Evolutionary conservation across 2,888 invertebrate species (phyloP).

Genomic region (Sphecodes monilicornis): DNA sequence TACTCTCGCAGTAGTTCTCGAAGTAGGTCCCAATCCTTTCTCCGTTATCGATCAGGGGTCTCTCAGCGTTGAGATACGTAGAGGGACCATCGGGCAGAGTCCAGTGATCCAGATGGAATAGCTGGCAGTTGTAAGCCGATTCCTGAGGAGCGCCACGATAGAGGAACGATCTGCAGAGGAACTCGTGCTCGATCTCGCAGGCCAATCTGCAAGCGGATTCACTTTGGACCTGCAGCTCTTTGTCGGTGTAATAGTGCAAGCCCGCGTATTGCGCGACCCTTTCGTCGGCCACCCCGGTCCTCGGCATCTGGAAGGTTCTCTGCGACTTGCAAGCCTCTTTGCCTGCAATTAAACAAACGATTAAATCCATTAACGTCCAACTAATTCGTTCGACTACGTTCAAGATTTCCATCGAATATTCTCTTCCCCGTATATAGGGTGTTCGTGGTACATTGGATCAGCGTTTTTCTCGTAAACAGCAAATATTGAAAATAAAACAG

Average conservation of each 20-base stretch:
- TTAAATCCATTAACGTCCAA: too few relatives aligned
- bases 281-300: constrained; percentile 95
- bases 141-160: constrained; percentile 89
- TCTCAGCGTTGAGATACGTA: constrained; percentile 94
- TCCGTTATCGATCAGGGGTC: constrained; percentile 96
- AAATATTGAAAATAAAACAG: not conserved
- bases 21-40: constrained; percentile 95
- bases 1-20: constrained; percentile 96
- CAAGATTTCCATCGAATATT: too few relatives aligned
- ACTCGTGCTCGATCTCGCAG: constrained; percentile 96
- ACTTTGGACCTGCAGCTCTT: constrained; percentile 95
- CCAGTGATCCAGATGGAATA: constrained; percentile 96
- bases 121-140: constrained; percentile 94
- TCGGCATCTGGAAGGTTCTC: constrained; percentile 91
- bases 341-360: constrained; percentile 77
- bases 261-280: constrained; percentile 97
- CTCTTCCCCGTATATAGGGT: too few relatives aligned
- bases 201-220: constrained; percentile 95
- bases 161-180: constrained; percentile 94
- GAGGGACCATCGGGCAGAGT: constrained; percentile 96
- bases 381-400: too few relatives aligned
- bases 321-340: constrained; percentile 95
- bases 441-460: too few relatives aligned
- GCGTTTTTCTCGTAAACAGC: too few relatives aligned
- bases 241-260: constrained; percentile 96